Conservation (phyloP, 1,140 invertebrate genomes). For the Sinonovacula constricta region DNA sequence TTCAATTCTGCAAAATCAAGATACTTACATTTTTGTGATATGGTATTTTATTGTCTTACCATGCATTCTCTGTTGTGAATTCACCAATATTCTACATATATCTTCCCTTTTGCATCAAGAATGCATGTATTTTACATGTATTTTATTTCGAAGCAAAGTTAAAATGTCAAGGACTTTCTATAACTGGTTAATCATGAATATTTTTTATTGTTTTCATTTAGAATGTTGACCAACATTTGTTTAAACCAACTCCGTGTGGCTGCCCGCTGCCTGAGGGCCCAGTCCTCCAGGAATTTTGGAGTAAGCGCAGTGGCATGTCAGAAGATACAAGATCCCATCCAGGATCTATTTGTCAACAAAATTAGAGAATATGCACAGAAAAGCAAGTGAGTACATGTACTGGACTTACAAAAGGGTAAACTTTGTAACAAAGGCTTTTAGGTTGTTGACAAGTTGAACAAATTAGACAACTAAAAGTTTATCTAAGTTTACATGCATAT, state of each 20-base stretch:
- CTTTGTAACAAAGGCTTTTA: no score
- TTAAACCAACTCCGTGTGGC: conserved; percentile 22
- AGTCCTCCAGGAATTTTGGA: conserved; percentile 62
- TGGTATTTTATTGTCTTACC: no score
- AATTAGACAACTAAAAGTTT: background rate
- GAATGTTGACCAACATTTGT: conserved; percentile 52
- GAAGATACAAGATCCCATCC: conserved; percentile 92
- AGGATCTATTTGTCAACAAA: conserved; percentile 95
- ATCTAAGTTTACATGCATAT: conserved; percentile 10
- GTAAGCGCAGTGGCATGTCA: conserved; percentile 75
- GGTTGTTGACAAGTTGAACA: background rate
- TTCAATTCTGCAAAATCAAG: no score
- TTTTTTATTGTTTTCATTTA: conserved; percentile 25
- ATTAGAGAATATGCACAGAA: conserved; percentile 92
- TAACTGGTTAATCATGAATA: no score
- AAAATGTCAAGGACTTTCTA: no score
- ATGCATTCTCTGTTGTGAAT: no score
- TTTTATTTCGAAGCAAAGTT: no score
- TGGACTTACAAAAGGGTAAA: no score
- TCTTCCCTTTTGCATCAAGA: no score
- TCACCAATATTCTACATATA: no score
- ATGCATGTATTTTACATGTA: no score
- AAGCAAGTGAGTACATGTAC: conserved; percentile 83
- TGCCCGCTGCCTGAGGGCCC: conserved; percentile 37
- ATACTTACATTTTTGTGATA: no score